A percentile compares a stretch with the other conserved stretches of the same genome.
Conservation (phyloP, 92 coral and sea anemone genomes). For the Bergia sp. region DNA sequence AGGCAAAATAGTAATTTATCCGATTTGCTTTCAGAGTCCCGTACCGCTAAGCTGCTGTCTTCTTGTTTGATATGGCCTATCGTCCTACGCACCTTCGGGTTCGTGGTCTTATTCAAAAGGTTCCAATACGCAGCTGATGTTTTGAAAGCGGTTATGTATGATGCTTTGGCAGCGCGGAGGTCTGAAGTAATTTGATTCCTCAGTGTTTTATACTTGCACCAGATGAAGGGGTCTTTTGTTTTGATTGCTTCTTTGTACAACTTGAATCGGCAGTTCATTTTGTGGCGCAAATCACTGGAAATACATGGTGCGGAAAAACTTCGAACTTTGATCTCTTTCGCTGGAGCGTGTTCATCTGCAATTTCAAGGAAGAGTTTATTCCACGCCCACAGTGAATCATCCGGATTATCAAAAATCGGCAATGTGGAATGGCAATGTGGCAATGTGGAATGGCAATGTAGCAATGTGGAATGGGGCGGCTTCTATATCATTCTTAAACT, state of each 20-base stretch:
- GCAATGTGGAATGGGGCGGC: neutral
- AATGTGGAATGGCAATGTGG: too few species aligned
- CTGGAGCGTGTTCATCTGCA: too few species aligned
- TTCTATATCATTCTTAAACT: neutral
- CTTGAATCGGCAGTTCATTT: too few species aligned
- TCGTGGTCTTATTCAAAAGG: neutral
- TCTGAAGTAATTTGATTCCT: neutral
- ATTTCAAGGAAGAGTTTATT: too few species aligned
- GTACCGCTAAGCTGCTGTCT: neutral
- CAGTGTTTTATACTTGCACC: neutral
- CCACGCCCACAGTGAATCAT: neutral
- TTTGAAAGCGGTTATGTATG: neutral
- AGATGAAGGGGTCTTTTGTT: too few species aligned
- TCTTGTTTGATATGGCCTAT: neutral
- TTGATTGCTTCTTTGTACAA: too few species aligned
- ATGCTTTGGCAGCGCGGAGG: constrained; percentile 3
- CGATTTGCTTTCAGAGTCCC: neutral
- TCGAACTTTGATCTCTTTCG: too few species aligned
- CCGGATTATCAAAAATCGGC: neutral
- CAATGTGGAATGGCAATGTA: too few species aligned
- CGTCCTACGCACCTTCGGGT: neutral
- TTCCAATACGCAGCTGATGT: constrained; percentile 17
- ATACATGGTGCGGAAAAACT: too few species aligned
- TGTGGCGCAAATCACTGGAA: too few species aligned
- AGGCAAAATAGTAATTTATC: neutral